These are phyloP conservation scores for Tribolium madens DNA, from an alignment of 1,140 invertebrate species.

Conservation along the genomic window DNA sequence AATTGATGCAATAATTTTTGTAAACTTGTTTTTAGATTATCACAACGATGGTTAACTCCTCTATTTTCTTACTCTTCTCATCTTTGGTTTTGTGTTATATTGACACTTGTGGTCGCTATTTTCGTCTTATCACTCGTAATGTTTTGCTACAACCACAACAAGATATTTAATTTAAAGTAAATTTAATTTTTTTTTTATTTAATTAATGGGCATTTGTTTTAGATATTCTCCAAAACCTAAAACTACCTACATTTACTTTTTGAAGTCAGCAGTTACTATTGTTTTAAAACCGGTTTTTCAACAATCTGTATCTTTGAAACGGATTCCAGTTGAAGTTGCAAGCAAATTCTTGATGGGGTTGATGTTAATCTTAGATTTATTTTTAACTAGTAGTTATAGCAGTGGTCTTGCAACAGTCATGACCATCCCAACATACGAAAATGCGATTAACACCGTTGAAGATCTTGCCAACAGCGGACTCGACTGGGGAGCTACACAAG, in stretches of 20 bases:
- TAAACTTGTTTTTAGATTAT: slow-evolving; percentile 42
- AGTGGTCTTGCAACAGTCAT: slow-evolving; percentile 70
- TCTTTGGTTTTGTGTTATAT: slow-evolving; percentile 58
- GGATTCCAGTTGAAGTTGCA: background rate
- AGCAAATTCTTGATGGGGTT: slow-evolving; percentile 9
- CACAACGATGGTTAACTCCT: slow-evolving; percentile 57
- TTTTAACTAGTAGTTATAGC: slow-evolving; percentile 63
- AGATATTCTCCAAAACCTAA: background rate
- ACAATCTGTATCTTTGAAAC: background rate
- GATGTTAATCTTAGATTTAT: slow-evolving; percentile 17
- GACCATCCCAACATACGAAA: slow-evolving; percentile 67
- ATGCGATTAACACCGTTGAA: slow-evolving; percentile 54
- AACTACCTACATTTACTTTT: background rate
- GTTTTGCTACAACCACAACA: slow-evolving; percentile 13
- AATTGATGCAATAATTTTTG: slow-evolving; percentile 53
- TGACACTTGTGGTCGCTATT: slow-evolving; percentile 48
- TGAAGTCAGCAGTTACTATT: background rate
- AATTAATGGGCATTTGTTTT: background rate
- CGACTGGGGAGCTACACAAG: slow-evolving; percentile 54
- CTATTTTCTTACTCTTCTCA: slow-evolving; percentile 53
- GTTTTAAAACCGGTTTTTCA: slow-evolving; percentile 1
- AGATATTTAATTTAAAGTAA: background rate
- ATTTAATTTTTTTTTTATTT: background rate
- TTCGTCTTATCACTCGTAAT: slow-evolving; percentile 28
- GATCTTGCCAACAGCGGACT: slow-evolving; percentile 55